A percentile compares a stretch with the other conserved stretches of the same genome.
Evolutionary conservation across 1,140 invertebrate genomes (phyloP).

Genomic region (Sinella curviseta): DNA sequence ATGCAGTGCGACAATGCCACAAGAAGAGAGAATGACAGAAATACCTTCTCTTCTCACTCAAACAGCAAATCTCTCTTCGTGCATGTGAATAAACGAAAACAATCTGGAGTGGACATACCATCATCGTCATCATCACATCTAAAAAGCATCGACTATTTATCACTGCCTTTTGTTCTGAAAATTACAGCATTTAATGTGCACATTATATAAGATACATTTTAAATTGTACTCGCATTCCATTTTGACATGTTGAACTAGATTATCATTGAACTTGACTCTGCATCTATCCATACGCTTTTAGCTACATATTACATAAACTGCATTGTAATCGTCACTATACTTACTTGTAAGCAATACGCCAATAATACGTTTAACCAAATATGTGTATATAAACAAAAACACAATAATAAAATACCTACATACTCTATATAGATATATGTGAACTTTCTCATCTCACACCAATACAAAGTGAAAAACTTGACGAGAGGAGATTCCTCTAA

Average conservation of each 20-base stretch:
- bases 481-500: neutral
- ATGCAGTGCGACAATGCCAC: neutral
- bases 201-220: neutral
- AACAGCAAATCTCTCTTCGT: too few relatives aligned
- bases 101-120: too few relatives aligned
- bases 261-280: neutral
- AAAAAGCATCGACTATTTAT: slow-evolving; percentile 39
- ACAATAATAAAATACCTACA: neutral
- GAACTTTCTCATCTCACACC: neutral
- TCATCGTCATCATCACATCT: neutral
- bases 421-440: neutral
- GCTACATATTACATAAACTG: neutral
- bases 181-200: neutral
- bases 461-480: too few relatives aligned
- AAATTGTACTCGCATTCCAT: slow-evolving; percentile 5
- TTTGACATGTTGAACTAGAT: slow-evolving; percentile 13
- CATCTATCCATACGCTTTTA: neutral
- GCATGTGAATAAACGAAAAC: too few relatives aligned
- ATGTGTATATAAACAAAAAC: neutral
- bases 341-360: neutral
- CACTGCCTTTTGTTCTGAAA: neutral
- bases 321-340: neutral
- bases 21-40: too few relatives aligned
- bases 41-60: too few relatives aligned
- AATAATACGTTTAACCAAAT: slow-evolving; percentile 8